Evolutionary conservation across 2,113 vertebrate genomes (phyloP).

Genomic region (Spheniscus mendiculus): DNA sequence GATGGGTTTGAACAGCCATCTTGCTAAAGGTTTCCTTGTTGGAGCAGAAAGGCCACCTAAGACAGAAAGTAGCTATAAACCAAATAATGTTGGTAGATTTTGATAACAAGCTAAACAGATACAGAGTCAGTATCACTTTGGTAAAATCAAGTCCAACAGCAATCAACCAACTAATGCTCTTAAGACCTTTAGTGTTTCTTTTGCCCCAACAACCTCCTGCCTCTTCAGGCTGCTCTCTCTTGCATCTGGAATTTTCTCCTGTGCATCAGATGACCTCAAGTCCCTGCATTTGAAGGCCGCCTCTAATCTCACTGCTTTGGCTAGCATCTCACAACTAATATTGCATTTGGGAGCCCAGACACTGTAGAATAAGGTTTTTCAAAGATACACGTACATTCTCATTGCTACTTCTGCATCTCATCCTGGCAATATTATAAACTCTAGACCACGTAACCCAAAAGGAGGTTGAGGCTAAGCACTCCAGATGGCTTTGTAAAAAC

Average conservation of each 20-base stretch:
- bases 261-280: not conserved
- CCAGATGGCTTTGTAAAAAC: constrained; percentile 48
- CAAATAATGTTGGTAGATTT: not conserved
- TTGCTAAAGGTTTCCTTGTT: not conserved
- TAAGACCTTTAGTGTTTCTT: not conserved
- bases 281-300: not conserved
- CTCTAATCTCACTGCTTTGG: not conserved
- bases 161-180: not conserved
- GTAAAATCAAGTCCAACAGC: not conserved
- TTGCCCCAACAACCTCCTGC: not conserved
- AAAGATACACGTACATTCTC: not conserved
- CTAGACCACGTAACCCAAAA: not conserved
- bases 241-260: not conserved
- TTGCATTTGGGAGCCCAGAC: not conserved
- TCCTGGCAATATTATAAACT: not conserved
- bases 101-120: not conserved
- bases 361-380: not conserved
- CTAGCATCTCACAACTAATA: not conserved
- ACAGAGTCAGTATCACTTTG: not conserved
- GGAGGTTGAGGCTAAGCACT: not conserved
- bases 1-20: not conserved
- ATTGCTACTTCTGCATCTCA: constrained; percentile 12
- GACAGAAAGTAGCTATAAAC: not conserved
- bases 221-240: not conserved
- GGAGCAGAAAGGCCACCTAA: not conserved